Evolutionary conservation across 2,888 invertebrate species (phyloP), one percentile per base, ranked within the genome.

Genomic region (Petrolisthes manimaculis): DNA sequence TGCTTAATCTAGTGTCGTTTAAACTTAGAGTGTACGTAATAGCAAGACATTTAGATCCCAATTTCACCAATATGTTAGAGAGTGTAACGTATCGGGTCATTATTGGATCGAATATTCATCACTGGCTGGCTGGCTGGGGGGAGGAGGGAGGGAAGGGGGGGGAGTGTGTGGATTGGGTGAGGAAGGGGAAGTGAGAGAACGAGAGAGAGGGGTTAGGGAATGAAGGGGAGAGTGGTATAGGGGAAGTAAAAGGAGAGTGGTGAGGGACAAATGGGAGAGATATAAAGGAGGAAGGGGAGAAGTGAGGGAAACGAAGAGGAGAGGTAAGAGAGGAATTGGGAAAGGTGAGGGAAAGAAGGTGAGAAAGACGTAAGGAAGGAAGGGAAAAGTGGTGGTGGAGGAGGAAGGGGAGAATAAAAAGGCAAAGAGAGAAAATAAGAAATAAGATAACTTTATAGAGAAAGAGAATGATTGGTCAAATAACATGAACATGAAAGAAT

Each of bases 31-130:
- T 18, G 67, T 12, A 54, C 71, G 18, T 87, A 87, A 87, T 87
- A 67, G 83, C 37, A 18, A 6, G 8, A 14, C 83, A 71, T 83
- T 87, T 79, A 21, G 71, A 54, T 69, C 69, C 79, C 83, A 75
- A 61, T 75, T 83, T 56, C 87, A 55, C 83, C 87, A 56, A 79
- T 87, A 71, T 87, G 83, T 87, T 82, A 79, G 79, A 55, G n/a
- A n/a, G 71, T 8, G 69, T 67, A 71, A 82, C 69, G 83, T 53
- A 74, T 79, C 71, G 87, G 83, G 67, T 83, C 67, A 83, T 87
- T 87, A 87, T 87, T 51, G 78, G 69, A 56, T 37, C 69, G 87
- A 79, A 79, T 87, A 79, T 83, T 83, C 83, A 83, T 87, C 83
- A 79, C 75, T 56, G 51, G 24, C 54, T 77, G 74, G 54, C 55